Conservation (phyloP, 2,113 vertebrate species). For the Myotis brandtii region DNA sequence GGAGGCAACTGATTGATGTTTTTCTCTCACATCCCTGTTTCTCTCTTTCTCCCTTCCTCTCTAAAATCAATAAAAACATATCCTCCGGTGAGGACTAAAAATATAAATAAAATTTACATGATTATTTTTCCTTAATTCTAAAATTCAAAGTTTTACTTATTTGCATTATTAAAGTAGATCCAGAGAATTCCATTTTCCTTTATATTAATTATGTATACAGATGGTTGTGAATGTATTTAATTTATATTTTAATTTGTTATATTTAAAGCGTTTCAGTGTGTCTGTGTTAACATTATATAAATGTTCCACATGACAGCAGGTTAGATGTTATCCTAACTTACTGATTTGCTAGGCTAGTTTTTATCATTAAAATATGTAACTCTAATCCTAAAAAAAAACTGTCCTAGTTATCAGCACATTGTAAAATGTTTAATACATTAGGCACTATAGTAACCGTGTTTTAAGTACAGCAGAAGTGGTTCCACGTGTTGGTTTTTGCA, state of each 20-base stretch:
- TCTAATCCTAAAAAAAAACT: slow-evolving; percentile 74
- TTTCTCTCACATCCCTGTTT: neutral
- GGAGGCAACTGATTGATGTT: neutral
- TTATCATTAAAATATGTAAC: slow-evolving; percentile 80
- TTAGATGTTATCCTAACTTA: slow-evolving; percentile 87
- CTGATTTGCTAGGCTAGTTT: slow-evolving; percentile 80
- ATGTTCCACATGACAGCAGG: slow-evolving; percentile 87
- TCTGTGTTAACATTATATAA: slow-evolving; percentile 84
- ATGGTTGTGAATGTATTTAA: slow-evolving; percentile 68
- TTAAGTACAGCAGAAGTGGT: slow-evolving; percentile 71
- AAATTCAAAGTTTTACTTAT: slow-evolving; percentile 38
- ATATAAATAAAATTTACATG: slow-evolving; percentile 45
- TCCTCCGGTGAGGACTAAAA: neutral
- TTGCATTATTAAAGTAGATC: slow-evolving; percentile 52
- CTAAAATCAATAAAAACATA: neutral
- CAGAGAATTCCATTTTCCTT: slow-evolving; percentile 56
- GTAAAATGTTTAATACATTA: slow-evolving; percentile 69
- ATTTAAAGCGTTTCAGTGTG: slow-evolving; percentile 78
- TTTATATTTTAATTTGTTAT: slow-evolving; percentile 78
- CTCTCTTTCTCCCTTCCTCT: neutral
- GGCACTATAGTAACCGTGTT: slow-evolving; percentile 64
- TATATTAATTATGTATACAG: slow-evolving; percentile 46
- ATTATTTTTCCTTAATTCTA: slow-evolving; percentile 60
- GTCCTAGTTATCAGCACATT: slow-evolving; percentile 80
- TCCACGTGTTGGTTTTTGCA: slow-evolving; percentile 74